Percentiles rank a stretch among this genome's conserved stretches.
Conservation (phyloP, 2,113 vertebrate genomes). For the human region GRCh38 chr5:146933001-146933500, state of each 20-base stretch:
- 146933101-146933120: constrained; percentile 40
- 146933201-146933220: constrained; percentile 71
- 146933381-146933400: constrained; percentile 66
- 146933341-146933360: constrained; percentile 55
- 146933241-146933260: constrained; percentile 73
- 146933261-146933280: constrained; percentile 65
- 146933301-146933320: constrained; percentile 71
- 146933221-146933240: constrained; percentile 71
- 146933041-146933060: not conserved
- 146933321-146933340: constrained; percentile 55
- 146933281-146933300: constrained; percentile 71
- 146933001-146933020: not conserved
- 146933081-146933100: constrained; percentile 42
- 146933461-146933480: not conserved
- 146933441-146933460: constrained; percentile 28
- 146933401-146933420: constrained; percentile 36
- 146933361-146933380: constrained; percentile 56
- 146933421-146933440: constrained; percentile 41
- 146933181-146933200: constrained; percentile 66
- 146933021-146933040: not conserved
- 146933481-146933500: not conserved
- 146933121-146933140: not conserved
- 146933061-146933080: not conserved
- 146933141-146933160: constrained; percentile 36
- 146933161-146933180: constrained; percentile 36